Conservation (phyloP, 1,140 invertebrate species). For the Trinorchestia longiramus region DNA sequence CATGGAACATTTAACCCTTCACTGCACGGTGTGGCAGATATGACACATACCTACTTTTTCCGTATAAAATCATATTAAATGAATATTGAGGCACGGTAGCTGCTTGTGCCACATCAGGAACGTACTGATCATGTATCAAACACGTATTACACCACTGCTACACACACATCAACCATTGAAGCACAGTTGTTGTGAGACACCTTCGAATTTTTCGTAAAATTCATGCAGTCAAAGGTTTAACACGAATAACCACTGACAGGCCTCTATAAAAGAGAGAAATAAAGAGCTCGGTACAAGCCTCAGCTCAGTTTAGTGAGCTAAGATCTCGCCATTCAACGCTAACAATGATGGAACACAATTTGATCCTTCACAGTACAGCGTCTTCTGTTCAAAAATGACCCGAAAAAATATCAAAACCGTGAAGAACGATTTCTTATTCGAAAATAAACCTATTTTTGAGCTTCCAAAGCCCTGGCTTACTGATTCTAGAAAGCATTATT, state of each 20-base stretch:
- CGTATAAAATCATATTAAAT: too few relatives aligned
- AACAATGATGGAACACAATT: neutral
- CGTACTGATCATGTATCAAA: too few relatives aligned
- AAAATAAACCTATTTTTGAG: neutral
- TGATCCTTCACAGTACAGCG: neutral
- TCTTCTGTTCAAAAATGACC: neutral
- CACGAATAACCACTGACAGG: neutral
- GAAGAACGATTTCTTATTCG: neutral
- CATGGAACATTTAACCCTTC: neutral
- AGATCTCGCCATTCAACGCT: neutral
- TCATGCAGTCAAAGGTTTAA: too few relatives aligned
- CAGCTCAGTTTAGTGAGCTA: neutral
- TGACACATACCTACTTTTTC: too few relatives aligned
- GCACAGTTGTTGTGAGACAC: too few relatives aligned
- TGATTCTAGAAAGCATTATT: neutral
- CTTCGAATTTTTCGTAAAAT: too few relatives aligned
- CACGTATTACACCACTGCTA: too few relatives aligned
- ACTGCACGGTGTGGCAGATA: too few relatives aligned
- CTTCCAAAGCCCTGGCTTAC: neutral
- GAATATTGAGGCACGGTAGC: too few relatives aligned
- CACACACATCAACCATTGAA: too few relatives aligned
- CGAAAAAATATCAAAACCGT: neutral
- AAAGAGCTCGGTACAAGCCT: neutral
- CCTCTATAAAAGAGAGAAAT: neutral
- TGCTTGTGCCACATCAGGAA: too few relatives aligned